Evolutionary conservation across 37 sponge, comb jelly and placozoan species (phyloP), one percentile per base, ranked within the genome.

Genomic region (Halisarca cf. caerulea): DNA sequence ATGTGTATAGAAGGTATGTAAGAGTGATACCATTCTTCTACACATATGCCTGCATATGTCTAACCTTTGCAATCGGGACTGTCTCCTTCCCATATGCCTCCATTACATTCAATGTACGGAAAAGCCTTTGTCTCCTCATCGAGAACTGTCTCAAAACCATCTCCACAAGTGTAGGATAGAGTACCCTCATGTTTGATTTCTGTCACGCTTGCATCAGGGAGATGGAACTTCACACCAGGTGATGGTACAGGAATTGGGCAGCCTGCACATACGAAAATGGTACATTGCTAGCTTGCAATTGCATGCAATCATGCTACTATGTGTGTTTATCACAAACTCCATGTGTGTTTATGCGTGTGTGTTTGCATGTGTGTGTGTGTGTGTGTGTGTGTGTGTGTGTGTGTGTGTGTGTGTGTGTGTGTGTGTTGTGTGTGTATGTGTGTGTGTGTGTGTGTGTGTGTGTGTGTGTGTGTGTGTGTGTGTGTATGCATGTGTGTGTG

Each of bases 151-250:
- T 68, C 4, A 30, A 68, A 68, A 27, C 69, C 69, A 17, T 18
- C 35, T 3, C 69, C 35, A 30, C 69, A 68, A 34, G 69, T 68
- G 69, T 68, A 68, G 69, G 69, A 68, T 18, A 68, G 69, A 18
- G n/a, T 34, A 30, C 35, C 35, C 35, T 68, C 69, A 68, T 68
- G 69, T 4, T 8, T 2, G 17, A 68, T 68, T 30, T 68, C 69
- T 17, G 69, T 68, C 1, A 34, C 35, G 30, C 35, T 30, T 2
- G 3, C 60, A 68, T 27, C 69, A 14, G 51, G 51, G 17, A 68
- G 3, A 30, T 68, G 69, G 4, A 68, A 68, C 69, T 34, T 17
- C 17, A 68, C 69, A 32, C 69, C 69, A 7, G 32, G 34, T 2
- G 69, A 34, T 30, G 69, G 32, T 1, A 68, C 69, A 1, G 69